Evolutionary conservation across 2,888 invertebrate species (phyloP).

Genomic region (Ormyrus rosae): DNA sequence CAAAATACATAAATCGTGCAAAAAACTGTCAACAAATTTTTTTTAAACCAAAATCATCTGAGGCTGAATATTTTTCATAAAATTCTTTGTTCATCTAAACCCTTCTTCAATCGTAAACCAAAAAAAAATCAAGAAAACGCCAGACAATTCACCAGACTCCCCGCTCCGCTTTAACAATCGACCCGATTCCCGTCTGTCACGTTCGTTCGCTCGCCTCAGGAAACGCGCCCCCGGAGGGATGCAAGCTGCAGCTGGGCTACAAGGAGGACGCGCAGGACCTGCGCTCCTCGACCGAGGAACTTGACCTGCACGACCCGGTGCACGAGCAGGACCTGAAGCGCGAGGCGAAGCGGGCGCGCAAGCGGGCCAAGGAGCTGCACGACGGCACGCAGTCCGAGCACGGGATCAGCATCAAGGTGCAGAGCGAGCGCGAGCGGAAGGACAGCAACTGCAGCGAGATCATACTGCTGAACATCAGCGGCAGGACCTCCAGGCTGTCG

Average conservation of each 20-base stretch:
- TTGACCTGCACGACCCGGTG: constrained; percentile 86
- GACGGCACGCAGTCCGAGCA: constrained; percentile 73
- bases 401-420: constrained; percentile 74
- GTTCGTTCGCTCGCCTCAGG: constrained; percentile 59
- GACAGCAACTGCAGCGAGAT: constrained; percentile 88
- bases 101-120: no score
- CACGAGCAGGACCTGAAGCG: constrained; percentile 72
- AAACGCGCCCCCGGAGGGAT: constrained; percentile 69
- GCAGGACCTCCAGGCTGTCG: constrained; percentile 88
- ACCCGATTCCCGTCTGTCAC: no score
- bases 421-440: constrained; percentile 81
- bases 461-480: constrained; percentile 82
- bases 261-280: constrained; percentile 90
- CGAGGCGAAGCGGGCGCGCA: constrained; percentile 71
- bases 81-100: no score
- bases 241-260: constrained; percentile 72
- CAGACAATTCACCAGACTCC: no score
- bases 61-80: no score
- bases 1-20: no score
- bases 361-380: constrained; percentile 66
- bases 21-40: no score
- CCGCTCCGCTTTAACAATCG: no score
- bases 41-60: no score
- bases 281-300: constrained; percentile 91
- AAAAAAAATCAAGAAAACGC: no score